Base-by-base conservation (phyloP, 1,140 invertebrate genomes). In the Leptinotarsa texana region DNA sequence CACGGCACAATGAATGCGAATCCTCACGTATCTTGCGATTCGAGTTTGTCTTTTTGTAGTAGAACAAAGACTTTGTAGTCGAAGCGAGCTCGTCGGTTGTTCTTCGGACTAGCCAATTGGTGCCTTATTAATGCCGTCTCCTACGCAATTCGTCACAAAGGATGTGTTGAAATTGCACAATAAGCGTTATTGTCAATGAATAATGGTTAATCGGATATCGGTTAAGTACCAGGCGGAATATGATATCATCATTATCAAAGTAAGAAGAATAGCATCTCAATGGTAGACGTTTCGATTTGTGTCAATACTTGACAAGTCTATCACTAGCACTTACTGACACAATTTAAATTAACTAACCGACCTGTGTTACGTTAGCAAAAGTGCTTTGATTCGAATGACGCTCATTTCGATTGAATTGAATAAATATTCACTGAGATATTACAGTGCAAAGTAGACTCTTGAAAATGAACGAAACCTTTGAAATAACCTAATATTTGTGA, bases 111-210 rank as follows among this genome's bases (percentile, higher is more conserved):
- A 57, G n/a, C n/a, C 51, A 57, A 57, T 8, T 57, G 51, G 51
- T 17, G 15, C 15, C 51, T 57, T 57, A 57, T 57, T 57, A 57
- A 57, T 57, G n/a, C 15, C 51, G n/a, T 57, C 51, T n/a, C 51
- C 51, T 57, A 57, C 51, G 51, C 51, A 57, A 15, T 57, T 57
- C 51, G 51, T 57, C 51, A 57, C n/a, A 18, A 57, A 57, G 51
- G 51, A 57, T 57, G 51, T 57, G 51, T 57, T 57, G 51, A 57
- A 57, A 57, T 18, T 57, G 51, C 51, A 57, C 51, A 57, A 57
- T 57, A 18, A 57, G 51, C 51, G 51, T 57, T 57, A 57, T n/a
- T 57, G 51, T 57, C 51, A 57, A 17, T 57, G 51, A 57, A 57
- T 57, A 57, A 57, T 57, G n/a, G 51, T 13, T 57, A 57, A 57